These are phyloP conservation scores for Bedellia somnulentella DNA, from an alignment of 2,888 invertebrate genomes.

Conservation along the genomic window DNA sequence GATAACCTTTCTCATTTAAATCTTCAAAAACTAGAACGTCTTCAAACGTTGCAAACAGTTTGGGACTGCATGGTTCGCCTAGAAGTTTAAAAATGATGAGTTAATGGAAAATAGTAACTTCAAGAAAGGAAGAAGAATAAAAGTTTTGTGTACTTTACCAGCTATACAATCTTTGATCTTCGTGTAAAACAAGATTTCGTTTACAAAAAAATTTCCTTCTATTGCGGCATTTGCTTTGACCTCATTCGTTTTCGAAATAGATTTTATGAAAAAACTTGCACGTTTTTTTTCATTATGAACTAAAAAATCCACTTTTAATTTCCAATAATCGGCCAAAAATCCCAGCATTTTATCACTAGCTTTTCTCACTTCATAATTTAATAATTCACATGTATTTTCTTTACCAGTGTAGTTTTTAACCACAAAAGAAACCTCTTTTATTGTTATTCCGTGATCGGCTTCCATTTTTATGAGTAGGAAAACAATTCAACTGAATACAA, in stretches of 20 bases:
- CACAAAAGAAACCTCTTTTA: too few relatives aligned
- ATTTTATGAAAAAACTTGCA: constrained; percentile 35
- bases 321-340: constrained; percentile 44
- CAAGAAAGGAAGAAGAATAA: neutral
- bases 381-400: neutral
- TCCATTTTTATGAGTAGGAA: too few relatives aligned
- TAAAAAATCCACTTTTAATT: constrained; percentile 22
- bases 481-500: too few relatives aligned
- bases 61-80: too few relatives aligned
- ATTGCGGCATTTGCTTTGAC: constrained; percentile 40
- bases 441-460: too few relatives aligned
- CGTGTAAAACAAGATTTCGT: constrained; percentile 32
- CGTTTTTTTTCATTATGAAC: constrained; percentile 14
- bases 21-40: constrained; percentile 45
- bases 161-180: constrained; percentile 18
- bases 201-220: constrained; percentile 31
- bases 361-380: constrained; percentile 19
- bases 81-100: constrained; percentile 6
- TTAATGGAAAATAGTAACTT: neutral
- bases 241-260: constrained; percentile 27
- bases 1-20: constrained; percentile 27
- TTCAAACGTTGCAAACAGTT: constrained; percentile 21
- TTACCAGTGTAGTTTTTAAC: too few relatives aligned
- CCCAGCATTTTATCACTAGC: constrained; percentile 48
- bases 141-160: neutral